A percentile compares a stretch with the other conserved stretches of the same genome.
Evolutionary conservation across 1,140 invertebrate species (phyloP).

Genomic region (Aricia agestis): DNA sequence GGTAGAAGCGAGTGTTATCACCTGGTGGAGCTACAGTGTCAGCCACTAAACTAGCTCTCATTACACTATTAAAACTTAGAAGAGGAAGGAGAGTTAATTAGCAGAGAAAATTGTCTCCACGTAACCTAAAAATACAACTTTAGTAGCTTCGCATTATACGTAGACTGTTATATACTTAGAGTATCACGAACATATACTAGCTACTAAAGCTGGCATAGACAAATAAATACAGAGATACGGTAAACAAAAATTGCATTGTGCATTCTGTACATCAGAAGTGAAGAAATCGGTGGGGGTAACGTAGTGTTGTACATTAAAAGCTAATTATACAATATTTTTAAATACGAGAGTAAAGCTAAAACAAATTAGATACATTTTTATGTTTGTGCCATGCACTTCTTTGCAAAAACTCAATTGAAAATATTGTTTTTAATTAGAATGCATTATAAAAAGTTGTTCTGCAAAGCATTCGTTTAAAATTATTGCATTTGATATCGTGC

Average conservation of each 20-base stretch:
- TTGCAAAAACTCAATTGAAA: slow-evolving; percentile 20
- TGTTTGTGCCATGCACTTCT: slow-evolving; percentile 22
- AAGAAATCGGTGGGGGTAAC: not conserved
- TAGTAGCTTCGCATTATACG: slow-evolving; percentile 23
- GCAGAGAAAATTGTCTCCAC: slow-evolving; percentile 2
- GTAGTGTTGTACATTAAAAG: not conserved
- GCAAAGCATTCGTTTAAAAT: slow-evolving; percentile 51
- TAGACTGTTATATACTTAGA: not conserved
- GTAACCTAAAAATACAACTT: slow-evolving; percentile 15
- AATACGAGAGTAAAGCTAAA: not conserved
- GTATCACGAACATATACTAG: slow-evolving; percentile 21
- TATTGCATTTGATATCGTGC: slow-evolving; percentile 42
- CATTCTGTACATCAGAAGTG: not conserved
- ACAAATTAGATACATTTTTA: not conserved
- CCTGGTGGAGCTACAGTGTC: not conserved
- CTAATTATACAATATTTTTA: not conserved
- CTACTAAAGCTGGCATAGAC: slow-evolving; percentile 29
- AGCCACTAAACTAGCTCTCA: not conserved
- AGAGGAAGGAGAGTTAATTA: not conserved
- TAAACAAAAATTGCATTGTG: slow-evolving; percentile 6
- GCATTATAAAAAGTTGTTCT: slow-evolving; percentile 25
- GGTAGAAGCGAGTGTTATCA: slow-evolving; percentile 61
- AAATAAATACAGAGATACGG: not conserved
- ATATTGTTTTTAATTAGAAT: slow-evolving; percentile 26
- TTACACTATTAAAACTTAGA: not conserved